Evolutionary conservation across 64 coral and sea anemone species (phyloP), one percentile per base, ranked within the genome.

Genomic region (Stylophora pistillata): DNA sequence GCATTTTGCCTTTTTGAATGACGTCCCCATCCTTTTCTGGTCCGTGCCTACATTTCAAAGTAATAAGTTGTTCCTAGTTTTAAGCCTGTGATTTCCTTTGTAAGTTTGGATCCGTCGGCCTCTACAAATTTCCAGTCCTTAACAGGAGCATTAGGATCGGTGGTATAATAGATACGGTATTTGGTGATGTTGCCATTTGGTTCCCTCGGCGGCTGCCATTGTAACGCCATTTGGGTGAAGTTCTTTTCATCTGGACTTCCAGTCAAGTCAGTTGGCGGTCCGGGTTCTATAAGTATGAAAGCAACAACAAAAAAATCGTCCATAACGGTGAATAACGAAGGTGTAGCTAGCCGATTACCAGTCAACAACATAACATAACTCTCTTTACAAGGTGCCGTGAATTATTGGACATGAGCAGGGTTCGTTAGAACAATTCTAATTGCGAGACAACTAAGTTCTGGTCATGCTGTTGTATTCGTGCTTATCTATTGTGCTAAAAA

Each of bases 41-140:
- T 97, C 28, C 70, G 73, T 62, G 89, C 95, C 83, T 92, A 56
- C 87, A 97, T 97, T 70, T 90, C 86, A 16, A 97, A 93, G 71
- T 87, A 97, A 41, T 90, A 97, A 76, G 89, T 86, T 68, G 81
- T 90, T n/a, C 91, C 91, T 66, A 74, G 65, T 26, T 76, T 74
- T 17, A 97, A 52, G 26, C 58, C 27, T 5, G 68, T 89, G 20
- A 97, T 25, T 73, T 88, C 70, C 9, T 88, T 93, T 47, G 73
- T 89, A 60, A 97, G 34, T 55, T 80, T 56, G 6, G 47, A 73
- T 26, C 91, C 95, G 59, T 90, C 79, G 18, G 71, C 81, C 12
- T 34, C 29, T 32, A 90, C 77, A 53, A 26, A 86, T 15, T 89
- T 71, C 95, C 95, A 97, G 21, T 86, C 34, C 16, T 84, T 71